Evolutionary conservation across 2,888 invertebrate species (phyloP).

Genomic region (Drosophila diplacantha): DNA sequence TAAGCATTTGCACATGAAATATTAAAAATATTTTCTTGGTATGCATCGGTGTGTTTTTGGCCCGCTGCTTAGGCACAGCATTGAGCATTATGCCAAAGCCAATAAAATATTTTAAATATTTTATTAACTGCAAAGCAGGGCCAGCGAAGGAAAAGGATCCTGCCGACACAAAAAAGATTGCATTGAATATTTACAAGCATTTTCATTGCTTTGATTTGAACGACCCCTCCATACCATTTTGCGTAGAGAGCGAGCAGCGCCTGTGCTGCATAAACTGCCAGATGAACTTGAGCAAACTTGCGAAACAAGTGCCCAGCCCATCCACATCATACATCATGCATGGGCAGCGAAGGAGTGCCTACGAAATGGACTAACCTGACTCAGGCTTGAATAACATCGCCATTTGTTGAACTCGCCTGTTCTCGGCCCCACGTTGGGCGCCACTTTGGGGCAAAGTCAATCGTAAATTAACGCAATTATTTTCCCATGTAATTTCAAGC

Average conservation of each 20-base stretch:
- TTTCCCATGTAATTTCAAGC: conserved; percentile 31
- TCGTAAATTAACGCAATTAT: conserved; percentile 39
- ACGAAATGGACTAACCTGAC: conserved; percentile 40
- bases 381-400: not conserved
- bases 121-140: conserved; percentile 62
- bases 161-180: conserved; percentile 47
- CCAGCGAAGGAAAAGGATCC: conserved; percentile 36
- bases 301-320: conserved; percentile 41
- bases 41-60: conserved; percentile 43
- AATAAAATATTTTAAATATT: conserved; percentile 67
- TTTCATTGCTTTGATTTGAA: conserved; percentile 73
- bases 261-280: conserved; percentile 61
- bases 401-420: not conserved
- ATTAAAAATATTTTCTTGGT: conserved; percentile 64
- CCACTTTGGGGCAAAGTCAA: not conserved
- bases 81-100: conserved; percentile 51
- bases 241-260: conserved; percentile 47
- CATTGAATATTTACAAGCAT: conserved; percentile 74
- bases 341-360: conserved; percentile 20
- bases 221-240: conserved; percentile 46
- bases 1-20: conserved; percentile 67
- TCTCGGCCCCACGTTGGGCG: conserved; percentile 7
- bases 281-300: conserved; percentile 49
- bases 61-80: conserved; percentile 22
- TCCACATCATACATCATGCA: conserved; percentile 23